These are phyloP conservation scores for Pterostichus niger DNA, from an alignment of 2,888 invertebrate genomes.

Conservation along the genomic window DNA sequence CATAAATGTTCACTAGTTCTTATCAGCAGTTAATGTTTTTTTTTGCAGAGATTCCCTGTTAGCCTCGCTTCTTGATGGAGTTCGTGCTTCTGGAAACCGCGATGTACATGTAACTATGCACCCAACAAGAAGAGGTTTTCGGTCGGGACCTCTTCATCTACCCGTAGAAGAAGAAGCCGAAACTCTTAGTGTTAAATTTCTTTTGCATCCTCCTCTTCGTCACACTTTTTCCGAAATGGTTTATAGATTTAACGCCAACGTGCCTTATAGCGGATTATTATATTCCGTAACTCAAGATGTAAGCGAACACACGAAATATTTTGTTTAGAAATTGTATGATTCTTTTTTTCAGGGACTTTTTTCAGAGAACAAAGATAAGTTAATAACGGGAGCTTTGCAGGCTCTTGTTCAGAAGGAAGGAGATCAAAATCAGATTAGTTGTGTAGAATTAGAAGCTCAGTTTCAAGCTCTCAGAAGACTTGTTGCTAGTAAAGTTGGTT, in stretches of 20 bases:
- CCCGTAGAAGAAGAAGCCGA: slow-evolving; percentile 98
- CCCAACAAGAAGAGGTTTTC: slow-evolving; percentile 90
- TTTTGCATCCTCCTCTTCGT: slow-evolving; percentile 83
- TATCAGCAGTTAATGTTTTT: background rate
- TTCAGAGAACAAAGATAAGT: slow-evolving; percentile 98
- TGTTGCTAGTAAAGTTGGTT: slow-evolving; percentile 98
- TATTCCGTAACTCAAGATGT: slow-evolving; percentile 98
- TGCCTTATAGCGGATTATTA: slow-evolving; percentile 97
- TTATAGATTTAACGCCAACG: slow-evolving; percentile 97
- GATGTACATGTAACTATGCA: slow-evolving; percentile 96
- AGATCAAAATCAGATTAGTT: slow-evolving; percentile 81
- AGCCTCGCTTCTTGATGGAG: slow-evolving; percentile 97
- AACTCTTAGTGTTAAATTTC: slow-evolving; percentile 91
- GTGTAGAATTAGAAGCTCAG: slow-evolving; percentile 93
- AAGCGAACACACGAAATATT: slow-evolving; percentile 75
- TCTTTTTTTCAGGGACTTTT: slow-evolving; percentile 89
- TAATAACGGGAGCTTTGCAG: slow-evolving; percentile 94
- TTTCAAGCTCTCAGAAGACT: slow-evolving; percentile 96
- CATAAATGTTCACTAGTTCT: no score
- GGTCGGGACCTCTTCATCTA: slow-evolving; percentile 93
- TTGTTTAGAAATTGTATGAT: slow-evolving; percentile 16
- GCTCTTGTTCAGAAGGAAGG: slow-evolving; percentile 88
- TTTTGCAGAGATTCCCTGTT: slow-evolving; percentile 92
- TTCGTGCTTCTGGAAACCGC: slow-evolving; percentile 96
- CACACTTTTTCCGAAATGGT: slow-evolving; percentile 89